Evolutionary conservation across 2,888 invertebrate genomes (phyloP), one percentile per base, ranked within the genome.

Genomic region (Drosophila hamatofila): DNA sequence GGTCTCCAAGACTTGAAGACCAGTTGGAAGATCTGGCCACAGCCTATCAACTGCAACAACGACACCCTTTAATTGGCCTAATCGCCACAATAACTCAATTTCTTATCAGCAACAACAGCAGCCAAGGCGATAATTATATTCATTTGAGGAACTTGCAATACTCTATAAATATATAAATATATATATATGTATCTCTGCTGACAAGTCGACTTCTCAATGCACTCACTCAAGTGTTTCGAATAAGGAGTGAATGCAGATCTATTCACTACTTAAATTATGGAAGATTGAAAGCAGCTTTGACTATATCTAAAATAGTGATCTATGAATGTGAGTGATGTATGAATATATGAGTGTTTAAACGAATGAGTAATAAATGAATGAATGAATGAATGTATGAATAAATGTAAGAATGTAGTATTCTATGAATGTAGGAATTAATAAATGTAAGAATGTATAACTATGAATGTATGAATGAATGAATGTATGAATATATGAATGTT

Each of bases 61-160:
- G 67, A 81, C 74, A 87, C 74, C 82, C 84, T 84, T 89, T 89
- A 84, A 84, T 87, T 87, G 87, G 67, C 75, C 72, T 79, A 84
- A 84, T 87, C 79, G 84, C 68, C 58, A 66, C 88, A 84, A 84
- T 84, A 87, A 84, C 89, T 84, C 89, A 89, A 84, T 87, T 88
- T 68, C 35, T 88, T 83, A 84, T 88, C 89, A 81, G 61, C 55
- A 71, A 39, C 64, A 71, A 27, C 54, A 60, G 62, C 58, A 60
- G 51, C 52, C 25, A 18, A 57, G 46, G 33, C 74, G 69, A 70
- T 79, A 84, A 84, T 79, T 65, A 76, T 65, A 78, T 76, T 70
- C 62, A 78, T 70, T 56, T 56, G 51, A 56, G 63, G 18, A 33
- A 57, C 52, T 37, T 59, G 41, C 41, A 21, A 56, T 27, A 18